Evolutionary conservation across 2,888 invertebrate species (phyloP), one percentile per base, ranked within the genome.

Genomic region (Panopea generosa): DNA sequence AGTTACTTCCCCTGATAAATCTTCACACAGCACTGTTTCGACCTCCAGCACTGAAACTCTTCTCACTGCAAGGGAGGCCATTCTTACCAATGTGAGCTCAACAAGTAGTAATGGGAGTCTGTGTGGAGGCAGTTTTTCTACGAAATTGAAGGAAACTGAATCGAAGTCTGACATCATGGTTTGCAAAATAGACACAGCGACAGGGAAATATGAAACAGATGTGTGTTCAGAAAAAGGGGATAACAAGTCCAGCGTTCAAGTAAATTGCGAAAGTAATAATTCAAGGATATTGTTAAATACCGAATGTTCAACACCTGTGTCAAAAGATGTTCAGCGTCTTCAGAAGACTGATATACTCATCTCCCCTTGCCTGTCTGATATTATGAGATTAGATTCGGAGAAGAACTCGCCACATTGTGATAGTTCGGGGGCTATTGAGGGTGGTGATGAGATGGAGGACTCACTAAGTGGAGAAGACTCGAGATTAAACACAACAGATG

Each of bases 41-140:
- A 62, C 73, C 50, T 84, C 79, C 65, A 84, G 82, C 33, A 69
- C 76, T 6, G 84, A 84, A 24, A 82, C 84, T 40, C 57, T 84
- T 49, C 75, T 80, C 1, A 77, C 79, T n/a, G 82, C 75, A 75
- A 77, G 77, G 70, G 82, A 84, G 43, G 69, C 61, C 57, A 79
- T 49, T 61, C 49, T 49, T 63, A 20, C 29, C 9, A 57, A 59
- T 16, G 38, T 33, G 0, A 63, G 29, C n/a, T n/a, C n/a, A n/a
- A n/a, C n/a, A n/a, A n/a, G n/a, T n/a, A n/a, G n/a, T n/a, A n/a
- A n/a, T n/a, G n/a, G n/a, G n/a, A n/a, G n/a, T n/a, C n/a, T n/a
- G n/a, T n/a, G n/a, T n/a, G n/a, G n/a, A n/a, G n/a, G n/a, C n/a
- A n/a, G n/a, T n/a, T n/a, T n/a, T n/a, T n/a, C n/a, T n/a, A n/a